Conservation (phyloP, 35 echinoderm and acorn worm genomes). For the Nesometra sesokonis region DNA sequence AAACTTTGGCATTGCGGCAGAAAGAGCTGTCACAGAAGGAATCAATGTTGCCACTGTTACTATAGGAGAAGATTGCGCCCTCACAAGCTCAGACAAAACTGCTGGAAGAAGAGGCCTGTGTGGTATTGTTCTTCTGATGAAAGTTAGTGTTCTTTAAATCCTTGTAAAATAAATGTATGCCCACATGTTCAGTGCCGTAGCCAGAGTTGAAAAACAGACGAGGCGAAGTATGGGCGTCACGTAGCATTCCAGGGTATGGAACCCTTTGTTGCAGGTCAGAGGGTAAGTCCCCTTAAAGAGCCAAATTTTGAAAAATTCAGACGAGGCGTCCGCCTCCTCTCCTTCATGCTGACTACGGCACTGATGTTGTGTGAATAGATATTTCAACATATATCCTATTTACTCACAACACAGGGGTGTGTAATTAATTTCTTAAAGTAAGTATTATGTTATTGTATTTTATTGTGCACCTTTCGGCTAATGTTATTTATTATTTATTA, state of each 20-base stretch:
- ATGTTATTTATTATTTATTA: too few species aligned
- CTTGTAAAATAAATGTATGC: neutral
- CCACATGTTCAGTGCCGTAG: too few species aligned
- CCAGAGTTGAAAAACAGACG: too few species aligned
- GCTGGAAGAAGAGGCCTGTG: constrained; percentile 11
- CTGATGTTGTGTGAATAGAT: neutral
- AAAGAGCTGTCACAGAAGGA: neutral
- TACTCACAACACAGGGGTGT: too few species aligned
- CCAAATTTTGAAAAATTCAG: too few species aligned
- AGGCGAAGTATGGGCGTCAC: too few species aligned
- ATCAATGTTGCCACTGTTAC: neutral
- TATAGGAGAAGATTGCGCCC: constrained; percentile 6
- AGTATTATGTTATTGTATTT: too few species aligned
- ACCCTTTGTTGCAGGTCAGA: neutral
- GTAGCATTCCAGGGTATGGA: neutral
- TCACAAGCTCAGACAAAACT: constrained; percentile 5
- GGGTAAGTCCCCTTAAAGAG: too few species aligned
- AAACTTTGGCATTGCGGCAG: constrained; percentile 15
- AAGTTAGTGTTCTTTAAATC: neutral
- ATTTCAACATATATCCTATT: too few species aligned
- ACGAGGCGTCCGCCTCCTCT: neutral
- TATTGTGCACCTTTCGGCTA: too few species aligned
- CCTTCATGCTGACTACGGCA: too few species aligned
- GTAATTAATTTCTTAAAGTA: too few species aligned
- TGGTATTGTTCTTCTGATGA: neutral